A percentile compares a stretch with the other conserved stretches of the same genome.
These are phyloP conservation scores for Eurytoma californica DNA, from an alignment of 2,888 invertebrate genomes.

Conservation along the genomic window DNA sequence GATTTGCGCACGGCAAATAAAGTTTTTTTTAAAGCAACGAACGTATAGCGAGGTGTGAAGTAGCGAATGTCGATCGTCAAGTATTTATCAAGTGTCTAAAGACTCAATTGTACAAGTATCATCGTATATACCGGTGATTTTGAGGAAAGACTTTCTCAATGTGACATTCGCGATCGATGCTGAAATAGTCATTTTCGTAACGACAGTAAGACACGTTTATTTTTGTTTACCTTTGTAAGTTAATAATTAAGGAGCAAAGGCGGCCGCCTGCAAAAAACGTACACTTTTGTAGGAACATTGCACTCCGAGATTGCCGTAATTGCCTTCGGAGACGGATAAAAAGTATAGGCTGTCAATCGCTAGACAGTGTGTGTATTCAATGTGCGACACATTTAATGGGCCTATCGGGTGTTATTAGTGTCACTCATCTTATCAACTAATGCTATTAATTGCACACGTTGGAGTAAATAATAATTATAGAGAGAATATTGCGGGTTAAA, in stretches of 20 bases:
- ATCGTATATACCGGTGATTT: too few species aligned
- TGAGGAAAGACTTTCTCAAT: too few species aligned
- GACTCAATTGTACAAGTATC: too few species aligned
- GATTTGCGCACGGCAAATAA: too few species aligned
- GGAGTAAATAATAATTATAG: conserved; percentile 40
- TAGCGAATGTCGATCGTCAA: too few species aligned
- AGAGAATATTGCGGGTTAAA: conserved; percentile 29
- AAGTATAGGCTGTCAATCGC: conserved; percentile 5
- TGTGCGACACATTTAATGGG: conserved; percentile 12
- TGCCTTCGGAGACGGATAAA: not conserved
- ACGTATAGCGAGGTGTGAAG: too few species aligned
- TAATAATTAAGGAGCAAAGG: not conserved
- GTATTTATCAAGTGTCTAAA: too few species aligned
- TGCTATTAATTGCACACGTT: conserved; percentile 6
- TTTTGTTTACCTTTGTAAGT: not conserved
- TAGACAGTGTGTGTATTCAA: conserved; percentile 7
- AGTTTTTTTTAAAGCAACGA: too few species aligned
- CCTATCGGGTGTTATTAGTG: conserved; percentile 44
- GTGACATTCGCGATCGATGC: too few species aligned
- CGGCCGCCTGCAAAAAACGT: not conserved
- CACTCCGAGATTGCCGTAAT: not conserved
- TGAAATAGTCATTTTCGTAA: too few species aligned
- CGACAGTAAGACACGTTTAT: not conserved
- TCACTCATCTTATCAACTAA: conserved; percentile 37
- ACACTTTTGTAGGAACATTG: not conserved